A percentile compares a stretch with the other conserved stretches of the same genome.
These are phyloP conservation scores for Telmatochromis sp. DNA, from an alignment of 2,113 vertebrate species.

Conservation along the genomic window DNA sequence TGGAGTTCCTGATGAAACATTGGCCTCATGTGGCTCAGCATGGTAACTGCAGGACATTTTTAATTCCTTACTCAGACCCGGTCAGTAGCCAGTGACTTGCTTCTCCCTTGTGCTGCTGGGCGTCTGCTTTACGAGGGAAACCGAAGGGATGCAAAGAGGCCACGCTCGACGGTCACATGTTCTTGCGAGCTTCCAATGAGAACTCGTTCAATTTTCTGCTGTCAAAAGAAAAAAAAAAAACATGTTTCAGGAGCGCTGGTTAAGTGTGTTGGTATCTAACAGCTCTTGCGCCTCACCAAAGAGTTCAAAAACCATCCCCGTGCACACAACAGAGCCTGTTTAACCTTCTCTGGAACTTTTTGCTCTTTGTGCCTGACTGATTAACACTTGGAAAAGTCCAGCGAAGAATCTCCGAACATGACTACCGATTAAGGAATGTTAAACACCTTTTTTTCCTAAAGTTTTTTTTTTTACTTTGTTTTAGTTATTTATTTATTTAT, in stretches of 20 bases:
- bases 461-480: neutral
- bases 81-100: neutral
- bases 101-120: neutral
- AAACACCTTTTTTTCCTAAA: neutral
- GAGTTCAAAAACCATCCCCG: neutral
- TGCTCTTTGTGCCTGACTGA: slow-evolving; percentile 36
- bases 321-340: neutral
- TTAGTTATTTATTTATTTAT: neutral
- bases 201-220: neutral
- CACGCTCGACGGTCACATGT: neutral
- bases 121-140: neutral
- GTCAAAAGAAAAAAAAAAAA: neutral
- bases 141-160: neutral
- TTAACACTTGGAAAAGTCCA: neutral
- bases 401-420: neutral
- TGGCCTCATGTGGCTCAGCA: slow-evolving; percentile 42
- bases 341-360: neutral
- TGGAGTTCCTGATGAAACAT: slow-evolving; percentile 44
- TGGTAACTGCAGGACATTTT: slow-evolving; percentile 18
- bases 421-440: slow-evolving; percentile 41
- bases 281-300: slow-evolving; percentile 31
- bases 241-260: neutral
- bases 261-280: neutral
- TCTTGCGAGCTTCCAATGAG: neutral
- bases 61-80: neutral